These are phyloP conservation scores for Chitala chitala DNA, from an alignment of 2,113 vertebrate genomes.

Conservation along the genomic window DNA sequence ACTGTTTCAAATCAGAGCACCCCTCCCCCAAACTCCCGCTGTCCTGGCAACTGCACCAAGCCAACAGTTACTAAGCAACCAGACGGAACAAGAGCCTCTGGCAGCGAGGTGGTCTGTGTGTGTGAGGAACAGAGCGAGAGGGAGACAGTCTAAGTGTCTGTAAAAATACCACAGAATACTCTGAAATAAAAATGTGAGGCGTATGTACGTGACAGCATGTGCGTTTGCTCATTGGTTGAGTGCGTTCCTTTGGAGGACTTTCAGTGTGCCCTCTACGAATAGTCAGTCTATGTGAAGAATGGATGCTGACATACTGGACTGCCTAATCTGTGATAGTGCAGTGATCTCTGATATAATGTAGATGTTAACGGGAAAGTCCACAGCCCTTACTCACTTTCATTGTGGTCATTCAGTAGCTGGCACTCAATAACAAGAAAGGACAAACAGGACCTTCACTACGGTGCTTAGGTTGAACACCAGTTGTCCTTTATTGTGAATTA, in stretches of 20 bases:
- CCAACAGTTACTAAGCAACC: conserved; percentile 67
- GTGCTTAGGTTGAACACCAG: no score
- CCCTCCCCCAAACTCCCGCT: conserved; percentile 48
- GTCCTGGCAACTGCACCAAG: conserved; percentile 67
- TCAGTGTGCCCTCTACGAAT: not conserved
- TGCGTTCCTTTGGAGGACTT: not conserved
- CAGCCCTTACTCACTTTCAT: no score
- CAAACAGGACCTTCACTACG: no score
- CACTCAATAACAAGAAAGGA: no score
- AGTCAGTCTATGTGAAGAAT: not conserved
- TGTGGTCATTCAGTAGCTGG: no score
- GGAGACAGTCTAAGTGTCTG: conserved; percentile 10
- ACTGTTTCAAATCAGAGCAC: conserved; percentile 62
- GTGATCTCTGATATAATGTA: not conserved
- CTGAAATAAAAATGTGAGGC: not conserved
- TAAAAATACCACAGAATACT: not conserved
- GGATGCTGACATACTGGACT: conserved; percentile 7
- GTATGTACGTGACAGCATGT: not conserved
- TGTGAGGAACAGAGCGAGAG: conserved; percentile 35
- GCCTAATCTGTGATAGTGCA: conserved; percentile 21
- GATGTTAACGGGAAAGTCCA: no score
- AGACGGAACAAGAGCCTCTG: conserved; percentile 62
- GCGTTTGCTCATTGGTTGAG: not conserved
- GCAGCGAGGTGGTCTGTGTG: conserved; percentile 44
- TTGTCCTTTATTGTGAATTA: no score